These are phyloP conservation scores for Drosophila siamana DNA, from an alignment of 2,888 invertebrate species.

Conservation along the genomic window DNA sequence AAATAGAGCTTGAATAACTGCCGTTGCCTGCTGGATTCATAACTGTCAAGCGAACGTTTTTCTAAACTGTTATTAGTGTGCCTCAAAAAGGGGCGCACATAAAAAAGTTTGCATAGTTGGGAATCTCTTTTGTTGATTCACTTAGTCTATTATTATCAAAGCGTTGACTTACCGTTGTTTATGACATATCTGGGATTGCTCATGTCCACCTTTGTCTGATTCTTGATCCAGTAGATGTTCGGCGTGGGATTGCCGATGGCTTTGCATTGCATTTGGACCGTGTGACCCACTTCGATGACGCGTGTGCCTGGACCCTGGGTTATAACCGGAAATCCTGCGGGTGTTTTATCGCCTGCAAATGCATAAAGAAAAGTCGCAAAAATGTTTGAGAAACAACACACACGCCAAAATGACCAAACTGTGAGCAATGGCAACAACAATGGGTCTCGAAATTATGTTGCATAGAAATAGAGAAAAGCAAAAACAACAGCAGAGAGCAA, in stretches of 20 bases:
- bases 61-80: neutral
- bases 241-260: conserved; percentile 94
- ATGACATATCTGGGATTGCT: conserved; percentile 94
- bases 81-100: neutral
- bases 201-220: conserved; percentile 95
- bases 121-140: too few species aligned
- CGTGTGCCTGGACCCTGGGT: conserved; percentile 95
- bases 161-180: conserved; percentile 89
- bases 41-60: conserved; percentile 11
- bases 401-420: conserved; percentile 12
- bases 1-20: conserved; percentile 4
- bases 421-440: conserved; percentile 14
- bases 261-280: conserved; percentile 94
- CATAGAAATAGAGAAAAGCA: conserved; percentile 16
- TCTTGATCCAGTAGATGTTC: conserved; percentile 96
- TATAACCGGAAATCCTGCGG: conserved; percentile 96
- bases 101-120: too few species aligned
- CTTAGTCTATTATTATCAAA: neutral
- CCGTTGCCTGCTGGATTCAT: conserved; percentile 11
- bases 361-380: conserved; percentile 32
- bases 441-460: conserved; percentile 58
- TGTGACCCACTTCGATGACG: conserved; percentile 98
- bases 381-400: conserved; percentile 16
- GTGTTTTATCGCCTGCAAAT: conserved; percentile 91
- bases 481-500: conserved; percentile 11